phyloP scores from a whole-genome alignment of 1,140 invertebrate species.

The Heliconius nattereri region DNA sequence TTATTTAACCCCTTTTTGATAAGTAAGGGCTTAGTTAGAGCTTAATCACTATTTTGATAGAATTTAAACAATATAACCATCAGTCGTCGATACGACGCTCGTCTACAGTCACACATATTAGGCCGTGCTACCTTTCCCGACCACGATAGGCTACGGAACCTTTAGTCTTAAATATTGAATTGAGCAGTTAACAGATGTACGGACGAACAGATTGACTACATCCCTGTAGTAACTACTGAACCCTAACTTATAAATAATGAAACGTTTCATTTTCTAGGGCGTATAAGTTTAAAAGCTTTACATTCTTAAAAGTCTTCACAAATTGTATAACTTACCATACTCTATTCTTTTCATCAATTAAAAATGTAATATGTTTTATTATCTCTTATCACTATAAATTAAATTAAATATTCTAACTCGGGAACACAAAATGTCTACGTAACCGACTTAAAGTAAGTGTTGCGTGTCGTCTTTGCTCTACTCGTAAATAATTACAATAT shows the following conservation, averaged over 20 bases:
- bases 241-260: constrained; percentile 70
- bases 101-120: constrained; percentile 57
- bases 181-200: constrained; percentile 75
- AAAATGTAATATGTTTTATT: constrained; percentile 67
- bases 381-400: constrained; percentile 62
- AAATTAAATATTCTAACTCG: constrained; percentile 50
- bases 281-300: constrained; percentile 74
- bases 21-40: constrained; percentile 17
- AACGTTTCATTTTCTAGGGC: constrained; percentile 66
- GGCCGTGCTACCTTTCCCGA: constrained; percentile 63
- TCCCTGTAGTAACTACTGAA: constrained; percentile 75
- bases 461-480: constrained; percentile 44
- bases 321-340: constrained; percentile 75
- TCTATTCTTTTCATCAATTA: constrained; percentile 67
- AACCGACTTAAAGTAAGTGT: constrained; percentile 33
- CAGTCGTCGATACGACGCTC: constrained; percentile 40
- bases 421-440: constrained; percentile 43
- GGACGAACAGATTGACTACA: constrained; percentile 74
- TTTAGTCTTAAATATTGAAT: constrained; percentile 72
- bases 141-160: constrained; percentile 56
- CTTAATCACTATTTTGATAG: constrained; percentile 25
- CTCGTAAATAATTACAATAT: constrained; percentile 50
- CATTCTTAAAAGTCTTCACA: constrained; percentile 75
- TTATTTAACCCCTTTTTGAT: constrained; percentile 24
- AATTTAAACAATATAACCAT: constrained; percentile 21